Base-by-base conservation (phyloP, 2,888 invertebrate species). In the Lepidochitona cinerea region DNA sequence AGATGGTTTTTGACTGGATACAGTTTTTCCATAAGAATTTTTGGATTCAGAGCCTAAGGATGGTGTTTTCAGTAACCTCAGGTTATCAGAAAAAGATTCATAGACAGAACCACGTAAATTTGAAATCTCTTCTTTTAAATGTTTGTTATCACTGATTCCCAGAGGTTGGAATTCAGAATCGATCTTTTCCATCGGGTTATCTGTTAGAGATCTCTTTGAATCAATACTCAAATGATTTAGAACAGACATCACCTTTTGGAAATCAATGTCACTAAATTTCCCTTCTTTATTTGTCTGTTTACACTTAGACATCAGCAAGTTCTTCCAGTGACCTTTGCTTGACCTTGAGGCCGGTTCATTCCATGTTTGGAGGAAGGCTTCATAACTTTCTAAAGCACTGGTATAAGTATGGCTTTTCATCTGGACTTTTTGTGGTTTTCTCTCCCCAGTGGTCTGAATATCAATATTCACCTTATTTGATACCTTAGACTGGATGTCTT, bases 301-400 rank as follows among this genome's bases (percentile, higher is more conserved):
- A 26, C 32, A 23, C 29, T 59, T 59, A 23, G 23, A 32, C 32
- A 59, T 26, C 59, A 59, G 12, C 23, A 23, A 14, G 26, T 23
- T 59, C 29, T 29, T 4, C 59, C 5, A 59, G 32, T 59, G 29
- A 12, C 32, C 59, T 23, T 4, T 26, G 12, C 29, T 26, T 29
- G 26, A 12, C 23, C 12, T 29, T 14, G 4, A 4, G 23, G 23
- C 14, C 1, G 26, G 23, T 26, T 59, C 59, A 29, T 41, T 23
- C 29, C 32, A 70, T 14, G 35, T 35, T 26, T 73, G 53, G 23
- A 73, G 23, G 26, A 68, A 71, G 32, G 33, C 41, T 26, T 64
- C 37, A 68, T 73, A 76, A 29, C 68, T 53, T 14, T 72, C 64
- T 37, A 72, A 53, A 29, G 68, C 70, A 32, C 54, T 41, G 26